Evolutionary conservation across 2,888 invertebrate species (phyloP).

Genomic region (Alentia gelatinosa): DNA sequence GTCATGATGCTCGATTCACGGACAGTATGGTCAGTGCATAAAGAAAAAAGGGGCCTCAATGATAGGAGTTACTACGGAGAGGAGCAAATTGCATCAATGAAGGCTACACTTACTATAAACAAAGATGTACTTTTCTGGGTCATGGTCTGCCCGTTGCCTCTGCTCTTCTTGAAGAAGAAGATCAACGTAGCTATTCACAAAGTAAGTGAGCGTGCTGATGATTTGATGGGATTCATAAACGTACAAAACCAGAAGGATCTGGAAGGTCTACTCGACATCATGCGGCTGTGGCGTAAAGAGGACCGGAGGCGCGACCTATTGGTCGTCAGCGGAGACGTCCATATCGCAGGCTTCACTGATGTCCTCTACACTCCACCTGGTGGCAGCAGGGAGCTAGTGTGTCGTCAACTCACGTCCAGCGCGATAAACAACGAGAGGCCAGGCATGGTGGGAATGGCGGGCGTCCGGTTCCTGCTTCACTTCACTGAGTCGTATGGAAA

Average conservation of each 20-base stretch:
- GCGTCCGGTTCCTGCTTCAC: neutral
- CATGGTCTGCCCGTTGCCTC: neutral
- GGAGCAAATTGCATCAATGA: neutral
- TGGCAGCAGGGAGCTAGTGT: neutral
- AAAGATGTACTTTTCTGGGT: neutral
- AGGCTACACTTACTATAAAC: neutral
- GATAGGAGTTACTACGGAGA: conserved; percentile 42
- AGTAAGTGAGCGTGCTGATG: neutral
- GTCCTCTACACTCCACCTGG: conserved; percentile 32
- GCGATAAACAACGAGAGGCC: conserved; percentile 13
- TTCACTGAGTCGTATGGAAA: conserved; percentile 39
- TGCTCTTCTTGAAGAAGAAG: conserved; percentile 48
- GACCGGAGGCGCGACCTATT: neutral
- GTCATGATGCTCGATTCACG: conserved; percentile 37
- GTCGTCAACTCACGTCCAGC: conserved; percentile 37
- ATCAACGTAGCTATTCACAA: neutral
- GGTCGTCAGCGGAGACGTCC: conserved; percentile 42
- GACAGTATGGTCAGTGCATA: neutral
- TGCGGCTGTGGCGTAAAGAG: neutral
- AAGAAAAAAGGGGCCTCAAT: neutral
- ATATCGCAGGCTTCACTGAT: conserved; percentile 50
- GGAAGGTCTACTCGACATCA: neutral
- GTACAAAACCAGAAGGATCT: neutral
- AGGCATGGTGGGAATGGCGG: neutral
- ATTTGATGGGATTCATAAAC: conserved; percentile 46